These are phyloP conservation scores for Rhodeus uyekii DNA, from an alignment of 2,797 vertebrate genomes.

Conservation along the genomic window DNA sequence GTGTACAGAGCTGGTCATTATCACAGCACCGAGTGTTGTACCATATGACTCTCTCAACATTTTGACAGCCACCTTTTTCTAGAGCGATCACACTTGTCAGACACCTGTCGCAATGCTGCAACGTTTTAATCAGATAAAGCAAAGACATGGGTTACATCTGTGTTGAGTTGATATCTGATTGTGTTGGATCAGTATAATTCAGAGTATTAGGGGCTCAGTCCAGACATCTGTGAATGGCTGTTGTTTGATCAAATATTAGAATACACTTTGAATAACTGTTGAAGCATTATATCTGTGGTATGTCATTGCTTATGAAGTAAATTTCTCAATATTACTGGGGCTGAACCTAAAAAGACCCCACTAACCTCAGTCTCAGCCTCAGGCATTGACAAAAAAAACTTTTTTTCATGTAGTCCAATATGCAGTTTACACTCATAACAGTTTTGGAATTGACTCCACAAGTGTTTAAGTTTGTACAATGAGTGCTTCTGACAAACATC, in stretches of 20 bases:
- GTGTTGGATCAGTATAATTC: not conserved
- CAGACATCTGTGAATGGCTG: not conserved
- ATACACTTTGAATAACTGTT: not conserved
- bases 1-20: conserved; percentile 25
- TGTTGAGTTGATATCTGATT: not conserved
- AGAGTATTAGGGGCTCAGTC: not conserved
- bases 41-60: conserved; percentile 14
- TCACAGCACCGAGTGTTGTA: conserved; percentile 22
- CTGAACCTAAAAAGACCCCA: not conserved
- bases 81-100: not conserved
- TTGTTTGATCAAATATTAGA: not conserved
- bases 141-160: not conserved
- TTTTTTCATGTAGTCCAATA: not conserved
- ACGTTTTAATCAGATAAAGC: not conserved
- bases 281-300: not conserved
- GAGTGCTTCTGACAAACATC: not conserved
- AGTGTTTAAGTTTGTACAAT: not conserved
- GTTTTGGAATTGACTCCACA: not conserved
- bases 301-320: not conserved
- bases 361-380: not conserved
- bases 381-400: not conserved
- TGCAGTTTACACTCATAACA: not conserved
- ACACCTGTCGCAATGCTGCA: conserved; percentile 44
- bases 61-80: not conserved
- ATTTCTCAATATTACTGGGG: not conserved